Evolutionary conservation across 2,888 invertebrate genomes (phyloP).

Genomic region (Xylota segnis): DNA sequence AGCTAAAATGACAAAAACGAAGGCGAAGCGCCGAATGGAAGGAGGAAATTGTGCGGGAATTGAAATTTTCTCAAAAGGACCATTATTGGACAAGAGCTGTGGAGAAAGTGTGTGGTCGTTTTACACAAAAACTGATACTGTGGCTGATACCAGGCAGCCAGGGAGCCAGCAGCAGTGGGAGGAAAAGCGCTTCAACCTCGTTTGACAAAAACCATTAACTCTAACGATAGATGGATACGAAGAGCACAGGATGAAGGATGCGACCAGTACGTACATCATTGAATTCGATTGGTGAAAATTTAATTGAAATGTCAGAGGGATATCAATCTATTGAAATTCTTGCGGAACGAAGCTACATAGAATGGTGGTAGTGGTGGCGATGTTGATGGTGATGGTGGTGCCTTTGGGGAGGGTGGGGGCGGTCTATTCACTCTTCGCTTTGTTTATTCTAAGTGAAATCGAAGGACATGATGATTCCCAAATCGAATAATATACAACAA

Average conservation of each 20-base stretch:
- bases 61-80: slow-evolving; percentile 69
- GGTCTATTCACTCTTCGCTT: slow-evolving; percentile 57
- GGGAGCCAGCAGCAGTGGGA: not conserved
- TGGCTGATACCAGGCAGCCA: slow-evolving; percentile 14
- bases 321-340: slow-evolving; percentile 75
- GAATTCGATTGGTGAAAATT: slow-evolving; percentile 75
- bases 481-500: slow-evolving; percentile 72
- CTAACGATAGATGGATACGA: slow-evolving; percentile 56
- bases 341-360: slow-evolving; percentile 38
- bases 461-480: slow-evolving; percentile 74
- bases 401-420: not conserved
- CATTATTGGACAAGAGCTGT: slow-evolving; percentile 62
- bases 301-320: slow-evolving; percentile 76
- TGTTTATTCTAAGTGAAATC: slow-evolving; percentile 76
- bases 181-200: slow-evolving; percentile 42
- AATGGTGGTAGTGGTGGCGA: not conserved
- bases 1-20: slow-evolving; percentile 42
- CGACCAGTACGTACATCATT: slow-evolving; percentile 67
- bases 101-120: slow-evolving; percentile 58
- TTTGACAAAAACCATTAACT: slow-evolving; percentile 73
- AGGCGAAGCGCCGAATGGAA: slow-evolving; percentile 12
- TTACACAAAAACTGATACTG: slow-evolving; percentile 63
- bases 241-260: slow-evolving; percentile 57
- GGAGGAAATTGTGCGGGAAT: slow-evolving; percentile 58
- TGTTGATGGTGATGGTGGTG: not conserved